Percentiles rank a stretch among this genome's conserved stretches.
Conservation (phyloP, 2,113 vertebrate species). For the Embiotoca jacksoni region DNA sequence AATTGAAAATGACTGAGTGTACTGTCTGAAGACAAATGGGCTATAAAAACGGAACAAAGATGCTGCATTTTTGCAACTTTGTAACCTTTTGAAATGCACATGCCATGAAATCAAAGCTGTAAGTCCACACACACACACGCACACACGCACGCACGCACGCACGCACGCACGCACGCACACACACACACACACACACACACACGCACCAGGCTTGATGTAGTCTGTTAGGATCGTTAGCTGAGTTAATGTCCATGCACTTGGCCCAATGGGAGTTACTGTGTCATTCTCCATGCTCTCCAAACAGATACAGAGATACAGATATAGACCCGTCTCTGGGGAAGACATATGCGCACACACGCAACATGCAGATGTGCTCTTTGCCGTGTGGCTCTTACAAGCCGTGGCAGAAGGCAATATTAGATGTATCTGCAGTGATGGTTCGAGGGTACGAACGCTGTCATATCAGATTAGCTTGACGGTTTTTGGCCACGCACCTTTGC, state of each 20-base stretch:
- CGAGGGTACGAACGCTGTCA: constrained; percentile 66
- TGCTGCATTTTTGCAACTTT: constrained; percentile 29
- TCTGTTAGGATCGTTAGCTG: constrained; percentile 75
- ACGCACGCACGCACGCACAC: constrained; percentile 3
- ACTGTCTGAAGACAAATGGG: constrained; percentile 44
- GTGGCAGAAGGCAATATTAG: constrained; percentile 65
- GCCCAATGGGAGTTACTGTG: constrained; percentile 62
- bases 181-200: constrained; percentile 3
- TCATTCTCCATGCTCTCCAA: constrained; percentile 70
- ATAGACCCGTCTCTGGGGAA: constrained; percentile 61
- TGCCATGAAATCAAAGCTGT: constrained; percentile 22
- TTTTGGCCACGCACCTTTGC: constrained; percentile 32
- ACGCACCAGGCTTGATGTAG: constrained; percentile 54
- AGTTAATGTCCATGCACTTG: constrained; percentile 79
- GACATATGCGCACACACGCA: constrained; percentile 19
- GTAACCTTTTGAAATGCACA: constrained; percentile 47
- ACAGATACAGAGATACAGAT: constrained; percentile 67
- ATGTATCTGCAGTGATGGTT: constrained; percentile 62
- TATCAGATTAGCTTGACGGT: constrained; percentile 72
- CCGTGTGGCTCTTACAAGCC: constrained; percentile 51
- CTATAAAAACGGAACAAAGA: constrained; percentile 19
- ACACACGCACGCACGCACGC: constrained; percentile 8
- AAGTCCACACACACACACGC: background rate
- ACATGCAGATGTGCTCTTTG: constrained; percentile 46
- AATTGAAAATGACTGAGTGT: constrained; percentile 26